Evolutionary conservation across 1,140 invertebrate genomes (phyloP).

Genomic region (Alviniconcha marisindica): DNA sequence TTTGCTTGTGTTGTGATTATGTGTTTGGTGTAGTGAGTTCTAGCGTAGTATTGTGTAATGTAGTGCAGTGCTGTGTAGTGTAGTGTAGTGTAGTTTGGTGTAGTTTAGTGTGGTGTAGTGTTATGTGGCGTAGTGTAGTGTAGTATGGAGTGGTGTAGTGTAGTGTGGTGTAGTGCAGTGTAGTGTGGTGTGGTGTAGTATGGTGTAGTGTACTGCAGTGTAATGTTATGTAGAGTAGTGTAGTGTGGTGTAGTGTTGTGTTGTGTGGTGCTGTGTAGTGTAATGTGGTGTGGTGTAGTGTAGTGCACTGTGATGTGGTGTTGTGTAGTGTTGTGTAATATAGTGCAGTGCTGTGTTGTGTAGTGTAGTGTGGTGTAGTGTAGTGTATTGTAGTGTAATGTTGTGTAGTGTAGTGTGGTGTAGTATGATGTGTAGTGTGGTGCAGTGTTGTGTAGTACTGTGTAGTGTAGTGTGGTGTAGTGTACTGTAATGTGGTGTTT

Average conservation of each 20-base stretch:
- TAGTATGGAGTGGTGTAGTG: not conserved
- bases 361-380: not conserved
- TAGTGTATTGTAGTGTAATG: no score
- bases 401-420: no score
- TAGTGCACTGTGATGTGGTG: not conserved
- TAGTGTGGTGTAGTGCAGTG: not conserved
- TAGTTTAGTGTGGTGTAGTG: not conserved
- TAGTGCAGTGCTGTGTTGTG: not conserved
- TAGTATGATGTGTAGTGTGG: no score
- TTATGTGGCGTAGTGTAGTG: not conserved
- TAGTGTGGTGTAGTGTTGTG: no score
- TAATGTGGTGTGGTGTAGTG: not conserved
- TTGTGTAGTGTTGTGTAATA: not conserved
- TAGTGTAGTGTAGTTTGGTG: no score
- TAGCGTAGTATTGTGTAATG: no score
- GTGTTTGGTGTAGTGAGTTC: no score
- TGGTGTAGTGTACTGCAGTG: not conserved
- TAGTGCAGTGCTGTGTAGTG: not conserved
- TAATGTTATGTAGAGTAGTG: no score
- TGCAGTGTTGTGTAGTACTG: not conserved
- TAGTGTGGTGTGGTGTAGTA: not conserved
- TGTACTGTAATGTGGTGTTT: not conserved
- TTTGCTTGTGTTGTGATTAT: no score
- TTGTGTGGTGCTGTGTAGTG: not conserved
- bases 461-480: not conserved